phyloP scores from a whole-genome alignment of 2,888 invertebrate genomes.

The Acanthococcus lagerstroemiae region DNA sequence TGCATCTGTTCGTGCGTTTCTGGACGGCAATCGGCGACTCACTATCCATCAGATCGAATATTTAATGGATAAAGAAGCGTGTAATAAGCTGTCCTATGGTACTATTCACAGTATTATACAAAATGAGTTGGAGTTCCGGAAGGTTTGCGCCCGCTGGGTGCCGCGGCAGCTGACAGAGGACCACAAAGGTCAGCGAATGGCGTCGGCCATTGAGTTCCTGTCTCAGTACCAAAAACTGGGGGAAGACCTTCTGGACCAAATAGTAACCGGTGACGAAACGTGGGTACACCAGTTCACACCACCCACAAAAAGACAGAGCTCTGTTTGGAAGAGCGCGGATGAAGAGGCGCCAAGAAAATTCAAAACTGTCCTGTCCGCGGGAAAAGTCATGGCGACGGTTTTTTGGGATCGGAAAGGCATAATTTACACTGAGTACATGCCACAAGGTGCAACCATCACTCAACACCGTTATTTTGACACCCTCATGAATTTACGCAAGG shows the following conservation, averaged over 20 bases:
- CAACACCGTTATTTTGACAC: background rate
- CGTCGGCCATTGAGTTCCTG: background rate
- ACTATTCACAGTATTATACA: too few relatives aligned
- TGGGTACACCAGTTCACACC: background rate
- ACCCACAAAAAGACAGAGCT: background rate
- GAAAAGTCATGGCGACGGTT: constrained; percentile 39
- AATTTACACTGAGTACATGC: background rate
- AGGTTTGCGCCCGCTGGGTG: too few relatives aligned
- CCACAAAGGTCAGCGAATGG: background rate
- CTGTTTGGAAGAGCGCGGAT: constrained; percentile 21
- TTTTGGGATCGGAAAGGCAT: constrained; percentile 39
- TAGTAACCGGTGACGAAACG: background rate
- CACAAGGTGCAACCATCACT: background rate
- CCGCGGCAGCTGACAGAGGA: too few relatives aligned
- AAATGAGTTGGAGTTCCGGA: too few relatives aligned
- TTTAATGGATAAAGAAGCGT: too few relatives aligned
- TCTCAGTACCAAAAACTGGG: background rate
- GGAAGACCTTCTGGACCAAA: background rate
- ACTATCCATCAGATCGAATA: too few relatives aligned
- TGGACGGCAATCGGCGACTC: too few relatives aligned
- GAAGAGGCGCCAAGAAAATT: constrained; percentile 37
- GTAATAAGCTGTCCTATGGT: too few relatives aligned
- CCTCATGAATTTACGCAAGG: background rate
- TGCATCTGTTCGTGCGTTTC: too few relatives aligned
- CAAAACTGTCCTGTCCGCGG: constrained; percentile 36